These are phyloP conservation scores for Boulengeromyrus knoepffleri DNA, from an alignment of 2,113 vertebrate genomes.

Conservation along the genomic window DNA sequence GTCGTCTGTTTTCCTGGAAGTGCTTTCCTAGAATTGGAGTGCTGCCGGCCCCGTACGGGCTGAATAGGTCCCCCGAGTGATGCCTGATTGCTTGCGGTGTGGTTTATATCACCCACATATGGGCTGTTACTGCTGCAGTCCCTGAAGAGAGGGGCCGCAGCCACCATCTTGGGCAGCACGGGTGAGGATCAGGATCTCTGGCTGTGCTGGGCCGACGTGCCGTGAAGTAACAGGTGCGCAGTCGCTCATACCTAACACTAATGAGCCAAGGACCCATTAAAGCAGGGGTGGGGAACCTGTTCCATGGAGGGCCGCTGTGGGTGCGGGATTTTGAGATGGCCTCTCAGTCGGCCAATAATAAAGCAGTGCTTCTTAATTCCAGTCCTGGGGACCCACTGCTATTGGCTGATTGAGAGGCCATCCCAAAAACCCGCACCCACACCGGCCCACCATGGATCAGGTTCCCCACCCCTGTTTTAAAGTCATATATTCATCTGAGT, in stretches of 20 bases:
- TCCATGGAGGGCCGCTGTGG: no score
- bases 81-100: background rate
- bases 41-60: slow-evolving; percentile 12
- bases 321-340: no score
- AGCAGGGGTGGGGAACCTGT: no score
- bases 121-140: background rate
- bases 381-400: no score
- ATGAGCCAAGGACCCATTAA: background rate
- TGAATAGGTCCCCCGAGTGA: slow-evolving; percentile 26
- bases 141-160: background rate
- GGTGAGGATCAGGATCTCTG: background rate
- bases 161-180: background rate
- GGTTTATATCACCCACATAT: background rate
- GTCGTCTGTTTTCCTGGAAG: background rate
- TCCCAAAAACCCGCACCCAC: no score
- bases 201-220: background rate
- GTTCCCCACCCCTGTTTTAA: background rate
- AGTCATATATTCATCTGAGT: background rate
- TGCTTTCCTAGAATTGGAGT: background rate
- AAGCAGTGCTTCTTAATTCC: no score
- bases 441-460: no score
- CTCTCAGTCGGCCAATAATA: no score
- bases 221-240: background rate
- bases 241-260: background rate
- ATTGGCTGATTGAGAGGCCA: no score